These are phyloP conservation scores for Burhinus bistriatus DNA, from an alignment of 2,113 vertebrate species.

Conservation along the genomic window DNA sequence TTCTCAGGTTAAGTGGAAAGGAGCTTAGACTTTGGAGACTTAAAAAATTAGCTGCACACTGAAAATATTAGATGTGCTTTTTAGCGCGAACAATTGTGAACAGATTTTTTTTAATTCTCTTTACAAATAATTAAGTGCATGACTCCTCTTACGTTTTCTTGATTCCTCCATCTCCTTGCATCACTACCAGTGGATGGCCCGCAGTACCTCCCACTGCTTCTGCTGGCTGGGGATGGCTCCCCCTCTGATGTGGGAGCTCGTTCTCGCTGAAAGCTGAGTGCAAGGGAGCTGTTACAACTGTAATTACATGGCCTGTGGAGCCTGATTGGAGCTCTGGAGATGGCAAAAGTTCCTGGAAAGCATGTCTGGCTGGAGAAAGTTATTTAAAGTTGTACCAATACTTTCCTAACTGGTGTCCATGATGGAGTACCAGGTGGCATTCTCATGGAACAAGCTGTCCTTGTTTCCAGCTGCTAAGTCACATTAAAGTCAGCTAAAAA, in stretches of 20 bases:
- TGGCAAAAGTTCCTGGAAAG: not conserved
- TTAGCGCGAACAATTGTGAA: not conserved
- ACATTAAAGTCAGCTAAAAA: not conserved
- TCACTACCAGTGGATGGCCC: not conserved
- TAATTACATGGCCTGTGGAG: not conserved
- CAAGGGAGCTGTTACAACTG: not conserved
- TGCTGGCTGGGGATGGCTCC: not conserved
- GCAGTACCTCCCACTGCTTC: not conserved
- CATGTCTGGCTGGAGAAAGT: not conserved
- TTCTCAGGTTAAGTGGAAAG: not conserved
- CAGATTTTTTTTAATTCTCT: not conserved
- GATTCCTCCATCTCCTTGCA: not conserved
- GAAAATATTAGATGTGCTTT: not conserved
- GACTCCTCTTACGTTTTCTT: accelerated
- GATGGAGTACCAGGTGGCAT: not conserved
- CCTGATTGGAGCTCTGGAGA: not conserved
- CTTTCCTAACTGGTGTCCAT: not conserved
- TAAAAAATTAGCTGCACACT: not conserved
- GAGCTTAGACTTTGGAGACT: not conserved
- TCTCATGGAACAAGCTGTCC: not conserved
- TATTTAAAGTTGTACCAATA: not conserved
- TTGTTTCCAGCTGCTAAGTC: not conserved
- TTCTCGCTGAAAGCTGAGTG: not conserved
- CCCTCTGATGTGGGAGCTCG: not conserved
- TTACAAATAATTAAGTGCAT: not conserved